These are phyloP conservation scores for Acromyrmex heyeri DNA, from an alignment of 1,140 invertebrate species.

Conservation along the genomic window DNA sequence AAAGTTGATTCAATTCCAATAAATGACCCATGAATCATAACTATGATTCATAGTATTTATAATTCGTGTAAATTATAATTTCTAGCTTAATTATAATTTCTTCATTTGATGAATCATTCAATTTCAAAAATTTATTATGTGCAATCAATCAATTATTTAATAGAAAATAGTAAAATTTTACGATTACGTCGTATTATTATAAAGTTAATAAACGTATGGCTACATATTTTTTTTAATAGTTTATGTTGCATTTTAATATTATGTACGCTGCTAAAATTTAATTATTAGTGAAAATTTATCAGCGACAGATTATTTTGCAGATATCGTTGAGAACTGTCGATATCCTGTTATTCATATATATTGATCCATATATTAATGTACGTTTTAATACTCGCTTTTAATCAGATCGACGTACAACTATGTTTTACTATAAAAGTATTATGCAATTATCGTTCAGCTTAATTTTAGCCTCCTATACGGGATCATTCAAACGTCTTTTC, in stretches of 20 bases:
- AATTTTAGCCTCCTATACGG: conserved; percentile 59
- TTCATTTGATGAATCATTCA: background rate
- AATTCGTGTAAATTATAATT: background rate
- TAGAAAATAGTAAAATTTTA: background rate
- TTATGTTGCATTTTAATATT: background rate
- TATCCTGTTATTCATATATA: background rate
- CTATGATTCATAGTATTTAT: background rate
- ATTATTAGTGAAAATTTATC: conserved; percentile 16
- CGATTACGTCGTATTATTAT: background rate
- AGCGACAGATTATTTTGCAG: conserved; percentile 1
- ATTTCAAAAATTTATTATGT: background rate
- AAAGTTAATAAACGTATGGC: background rate
- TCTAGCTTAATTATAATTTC: background rate
- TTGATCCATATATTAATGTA: background rate
- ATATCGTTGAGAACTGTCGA: background rate
- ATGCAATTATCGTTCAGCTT: conserved; percentile 46
- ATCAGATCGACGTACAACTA: background rate
- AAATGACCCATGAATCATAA: background rate
- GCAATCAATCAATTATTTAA: background rate
- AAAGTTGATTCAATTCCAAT: background rate
- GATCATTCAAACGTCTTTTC: conserved; percentile 50
- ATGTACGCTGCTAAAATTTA: background rate
- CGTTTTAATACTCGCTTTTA: conserved; percentile 16
- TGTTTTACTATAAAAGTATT: conserved; percentile 1
- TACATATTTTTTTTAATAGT: background rate